Evolutionary conservation across 2,888 invertebrate genomes (phyloP), one percentile per base, ranked within the genome.

Genomic region (Odontomyia ornata): DNA sequence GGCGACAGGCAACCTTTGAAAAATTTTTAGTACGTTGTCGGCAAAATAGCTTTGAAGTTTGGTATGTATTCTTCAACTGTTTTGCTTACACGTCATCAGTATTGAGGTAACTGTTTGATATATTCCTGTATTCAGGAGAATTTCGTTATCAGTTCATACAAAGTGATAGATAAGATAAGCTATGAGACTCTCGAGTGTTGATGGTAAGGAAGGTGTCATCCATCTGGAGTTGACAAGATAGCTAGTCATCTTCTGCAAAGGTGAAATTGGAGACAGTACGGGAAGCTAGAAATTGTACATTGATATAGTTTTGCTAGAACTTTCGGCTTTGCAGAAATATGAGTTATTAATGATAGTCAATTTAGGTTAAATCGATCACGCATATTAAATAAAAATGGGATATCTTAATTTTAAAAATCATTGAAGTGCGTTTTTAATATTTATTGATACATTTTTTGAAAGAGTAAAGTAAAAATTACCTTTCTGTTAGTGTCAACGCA

Each of bases 51-150:
- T 73, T 73, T 73, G 73, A 73, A 36, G 73, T 73, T 60, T 4
- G 25, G 11, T 27, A 52, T 52, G 28, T 36, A 36, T 9, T 36
- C 9, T 65, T 52, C 30, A 52, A 72, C 71, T 27, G 60, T 25
- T n/a, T 60, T 60, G 71, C 71, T 52, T 52, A 18, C 13, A n/a
- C 73, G 57, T 73, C 73, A 23, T 60, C 60, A 21, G 21, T 60
- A 28, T 60, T 30, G 18, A 23, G 57, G 73, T 27, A 60, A 57
- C 60, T 43, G 73, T 13, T 73, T 73, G 25, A 36, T 3, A 72
- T 72, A 30, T 57, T 72, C 73, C 57, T 60, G 71, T 78, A 76
- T 78, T 78, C 76, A 73, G 78, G 73, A 76, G 78, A 78, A 78
- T 67, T 78, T 76, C 57, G 67, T 78, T 78, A 78, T 78, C 78